These are phyloP conservation scores for Oryzias dopingdopingensis DNA, from an alignment of 2,797 vertebrate species.

Conservation along the genomic window DNA sequence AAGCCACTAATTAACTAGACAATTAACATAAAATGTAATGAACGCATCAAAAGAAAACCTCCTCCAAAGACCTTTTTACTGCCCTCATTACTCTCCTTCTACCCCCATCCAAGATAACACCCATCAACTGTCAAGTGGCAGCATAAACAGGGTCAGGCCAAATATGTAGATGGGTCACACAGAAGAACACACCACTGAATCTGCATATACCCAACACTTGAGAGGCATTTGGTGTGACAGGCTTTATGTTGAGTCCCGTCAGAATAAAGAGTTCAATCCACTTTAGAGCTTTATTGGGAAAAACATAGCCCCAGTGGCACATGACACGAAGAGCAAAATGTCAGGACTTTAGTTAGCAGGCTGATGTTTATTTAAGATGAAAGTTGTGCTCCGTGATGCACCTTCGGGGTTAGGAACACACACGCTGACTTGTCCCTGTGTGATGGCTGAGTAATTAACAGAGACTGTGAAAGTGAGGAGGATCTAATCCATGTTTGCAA, in stretches of 20 bases:
- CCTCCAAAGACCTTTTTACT: slow-evolving; percentile 25
- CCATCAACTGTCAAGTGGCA: slow-evolving; percentile 47
- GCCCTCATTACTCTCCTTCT: slow-evolving; percentile 43
- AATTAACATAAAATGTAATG: slow-evolving; percentile 46
- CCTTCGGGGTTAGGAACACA: slow-evolving; percentile 57
- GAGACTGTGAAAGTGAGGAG: slow-evolving; percentile 24
- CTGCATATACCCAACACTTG: neutral
- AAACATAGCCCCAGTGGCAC: slow-evolving; percentile 22
- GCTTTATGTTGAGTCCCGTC: no score
- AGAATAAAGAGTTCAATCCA: no score
- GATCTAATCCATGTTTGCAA: slow-evolving; percentile 36
- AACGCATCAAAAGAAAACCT: slow-evolving; percentile 42
- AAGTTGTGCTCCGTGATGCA: slow-evolving; percentile 59
- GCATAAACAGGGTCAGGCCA: slow-evolving; percentile 55
- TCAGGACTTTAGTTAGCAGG: slow-evolving; percentile 63
- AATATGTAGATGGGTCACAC: slow-evolving; percentile 32
- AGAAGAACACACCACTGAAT: slow-evolving; percentile 4
- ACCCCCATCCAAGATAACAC: slow-evolving; percentile 47
- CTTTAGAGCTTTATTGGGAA: no score
- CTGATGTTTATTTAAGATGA: slow-evolving; percentile 64
- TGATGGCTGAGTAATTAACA: slow-evolving; percentile 55
- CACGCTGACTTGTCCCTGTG: slow-evolving; percentile 47
- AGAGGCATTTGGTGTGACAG: no score
- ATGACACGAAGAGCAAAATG: slow-evolving; percentile 31
- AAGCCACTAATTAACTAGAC: slow-evolving; percentile 50